Conservation (phyloP, 2,888 invertebrate species). For the Tenthredo amoena region DNA sequence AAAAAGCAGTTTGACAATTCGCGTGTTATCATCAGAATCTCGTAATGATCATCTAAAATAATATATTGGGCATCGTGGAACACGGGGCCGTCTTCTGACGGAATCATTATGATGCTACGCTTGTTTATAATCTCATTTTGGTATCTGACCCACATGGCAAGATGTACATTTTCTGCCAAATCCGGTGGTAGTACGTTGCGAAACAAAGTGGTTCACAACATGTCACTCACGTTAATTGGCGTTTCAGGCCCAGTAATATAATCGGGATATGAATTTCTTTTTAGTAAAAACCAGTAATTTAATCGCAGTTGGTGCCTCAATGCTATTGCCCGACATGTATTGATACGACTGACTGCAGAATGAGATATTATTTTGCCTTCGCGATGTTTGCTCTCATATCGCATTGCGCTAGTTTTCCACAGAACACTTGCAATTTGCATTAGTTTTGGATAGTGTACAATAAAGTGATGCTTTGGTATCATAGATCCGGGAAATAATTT, state of each 20-base stretch:
- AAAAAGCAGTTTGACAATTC: conserved; percentile 51
- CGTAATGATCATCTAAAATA: conserved; percentile 33
- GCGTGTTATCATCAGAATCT: conserved; percentile 33
- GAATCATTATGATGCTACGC: conserved; percentile 48
- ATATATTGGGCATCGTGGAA: conserved; percentile 50
- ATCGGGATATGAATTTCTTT: background rate
- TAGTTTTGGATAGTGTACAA: too few species aligned
- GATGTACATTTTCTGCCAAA: conserved; percentile 17
- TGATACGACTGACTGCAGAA: too few species aligned
- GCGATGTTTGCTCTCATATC: too few species aligned
- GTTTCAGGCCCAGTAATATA: background rate
- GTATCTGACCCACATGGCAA: conserved; percentile 47
- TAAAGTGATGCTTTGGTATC: too few species aligned
- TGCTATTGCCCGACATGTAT: too few species aligned
- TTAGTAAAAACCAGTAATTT: too few species aligned
- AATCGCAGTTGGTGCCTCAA: too few species aligned
- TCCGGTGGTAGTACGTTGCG: background rate
- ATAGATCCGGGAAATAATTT: too few species aligned
- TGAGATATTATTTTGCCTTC: too few species aligned
- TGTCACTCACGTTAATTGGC: background rate
- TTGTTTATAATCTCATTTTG: conserved; percentile 36
- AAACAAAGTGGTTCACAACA: background rate
- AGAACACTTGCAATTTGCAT: too few species aligned
- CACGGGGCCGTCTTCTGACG: conserved; percentile 47
- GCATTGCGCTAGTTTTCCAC: too few species aligned